Conservation (phyloP, 2,113 vertebrate genomes). For the Gallinago undulata region DNA sequence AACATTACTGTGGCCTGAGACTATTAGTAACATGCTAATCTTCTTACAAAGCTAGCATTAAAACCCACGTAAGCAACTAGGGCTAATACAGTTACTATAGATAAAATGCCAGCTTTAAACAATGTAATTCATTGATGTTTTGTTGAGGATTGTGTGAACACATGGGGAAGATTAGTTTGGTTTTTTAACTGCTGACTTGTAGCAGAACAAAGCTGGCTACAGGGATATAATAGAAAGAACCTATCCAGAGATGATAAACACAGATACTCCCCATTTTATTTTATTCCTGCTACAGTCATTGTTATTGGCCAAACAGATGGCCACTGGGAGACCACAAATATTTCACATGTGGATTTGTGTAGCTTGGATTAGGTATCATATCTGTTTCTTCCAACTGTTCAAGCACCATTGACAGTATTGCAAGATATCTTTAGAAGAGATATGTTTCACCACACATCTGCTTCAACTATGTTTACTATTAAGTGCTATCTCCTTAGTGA, state of each 20-base stretch:
- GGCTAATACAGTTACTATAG: conserved; percentile 44
- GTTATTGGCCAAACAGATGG: not conserved
- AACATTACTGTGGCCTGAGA: not conserved
- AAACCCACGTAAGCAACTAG: conserved; percentile 44
- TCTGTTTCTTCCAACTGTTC: not conserved
- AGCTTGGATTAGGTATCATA: not conserved
- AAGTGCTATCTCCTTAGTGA: not conserved
- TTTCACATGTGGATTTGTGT: not conserved
- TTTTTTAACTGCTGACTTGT: not conserved
- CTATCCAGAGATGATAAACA: not conserved
- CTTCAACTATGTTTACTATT: not conserved
- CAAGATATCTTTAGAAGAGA: not conserved
- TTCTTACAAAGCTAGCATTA: conserved; percentile 54
- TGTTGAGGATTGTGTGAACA: not conserved
- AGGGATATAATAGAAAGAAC: not conserved
- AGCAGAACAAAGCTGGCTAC: not conserved
- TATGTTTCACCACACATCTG: not conserved
- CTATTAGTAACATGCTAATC: conserved; percentile 29
- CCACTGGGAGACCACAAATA: not conserved
- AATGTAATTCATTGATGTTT: not conserved
- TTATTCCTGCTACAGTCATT: not conserved
- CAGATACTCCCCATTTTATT: not conserved
- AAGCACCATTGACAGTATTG: not conserved
- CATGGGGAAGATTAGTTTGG: not conserved
- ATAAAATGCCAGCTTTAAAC: conserved; percentile 49